Evolutionary conservation across 2,888 invertebrate genomes (phyloP), one percentile per base, ranked within the genome.

Genomic region (Drosophila merina): DNA sequence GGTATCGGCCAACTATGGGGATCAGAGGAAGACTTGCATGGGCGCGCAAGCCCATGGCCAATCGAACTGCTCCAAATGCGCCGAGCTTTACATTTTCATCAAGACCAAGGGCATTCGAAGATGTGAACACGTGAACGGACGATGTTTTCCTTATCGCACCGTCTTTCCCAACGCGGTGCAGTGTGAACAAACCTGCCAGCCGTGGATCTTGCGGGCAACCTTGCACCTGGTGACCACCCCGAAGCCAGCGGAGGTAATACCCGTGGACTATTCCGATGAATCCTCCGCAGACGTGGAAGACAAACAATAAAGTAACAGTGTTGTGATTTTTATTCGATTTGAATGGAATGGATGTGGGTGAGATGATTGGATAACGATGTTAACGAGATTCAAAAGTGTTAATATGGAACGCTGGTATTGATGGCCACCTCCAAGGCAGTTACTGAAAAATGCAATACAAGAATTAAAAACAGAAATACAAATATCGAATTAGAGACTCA

Each of bases 361-460:
- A n/a, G 36, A n/a, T 0, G n/a, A 2, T 36, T 4, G n/a, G 36
- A 33, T 33, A 33, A 9, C 33, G 33, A 33, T 33, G 9, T 10
- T n/a, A 40, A n/a, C 38, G 14, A 40, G 40, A 40, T 40, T 40
- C 40, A 8, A 20, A 7, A 3, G 8, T 3, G 8, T 3, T 44
- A 44, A 10, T 45, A 64, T 1, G 66, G 66, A n/a, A 45, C 44
- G 36, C 66, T 66, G 25, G 44, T 55, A 44, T 47, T 72, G 20
- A 70, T 51, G 25, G 72, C 72, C 51, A 55, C 72, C 25, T 60
- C 72, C 40, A 70, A 30, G 36, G 70, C 62, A 4, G 54, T 51
- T 10, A 70, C 66, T 66, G 25, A 6, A 42, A 25, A 54, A 10
- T n/a, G 42, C 47, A 26, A 6, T 3, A 9, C 33, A 36, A 14